phyloP scores from a whole-genome alignment of 2,797 vertebrate species.

The Caiman crocodilus region DNA sequence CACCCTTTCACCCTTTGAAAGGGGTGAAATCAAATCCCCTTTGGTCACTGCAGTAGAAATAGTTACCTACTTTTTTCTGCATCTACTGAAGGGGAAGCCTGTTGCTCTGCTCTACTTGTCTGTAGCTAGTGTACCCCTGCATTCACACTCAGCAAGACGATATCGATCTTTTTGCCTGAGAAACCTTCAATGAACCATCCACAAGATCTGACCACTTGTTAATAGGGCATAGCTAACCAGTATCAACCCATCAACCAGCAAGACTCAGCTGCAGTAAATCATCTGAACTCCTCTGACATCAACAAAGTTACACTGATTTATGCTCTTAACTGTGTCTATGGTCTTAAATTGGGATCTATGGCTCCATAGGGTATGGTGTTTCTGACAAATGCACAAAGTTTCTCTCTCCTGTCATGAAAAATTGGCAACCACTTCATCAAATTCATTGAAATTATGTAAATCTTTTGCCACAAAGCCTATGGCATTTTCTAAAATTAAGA shows the following conservation, averaged over 20 bases:
- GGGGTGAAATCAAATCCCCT: background rate
- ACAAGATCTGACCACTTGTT: constrained; percentile 27
- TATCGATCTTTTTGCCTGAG: too few relatives aligned
- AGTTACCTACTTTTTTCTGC: background rate
- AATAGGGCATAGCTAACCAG: background rate
- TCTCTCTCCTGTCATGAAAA: background rate
- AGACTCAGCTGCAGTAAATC: constrained; percentile 73
- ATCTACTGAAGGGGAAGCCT: background rate
- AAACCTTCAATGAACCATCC: too few relatives aligned
- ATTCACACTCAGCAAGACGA: background rate
- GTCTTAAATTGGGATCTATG: constrained; percentile 1
- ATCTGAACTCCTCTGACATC: constrained; percentile 42
- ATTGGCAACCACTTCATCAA: background rate
- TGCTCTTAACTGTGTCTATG: constrained; percentile 32
- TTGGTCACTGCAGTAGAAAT: background rate
- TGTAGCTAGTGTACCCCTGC: background rate
- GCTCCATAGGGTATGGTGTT: constrained; percentile 28
- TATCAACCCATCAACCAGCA: constrained; percentile 30
- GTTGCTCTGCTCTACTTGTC: rapidly evolving
- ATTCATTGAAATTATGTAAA: background rate
- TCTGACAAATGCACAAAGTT: constrained; percentile 13
- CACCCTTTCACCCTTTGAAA: background rate
- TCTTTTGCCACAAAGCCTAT: background rate
- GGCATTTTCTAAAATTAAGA: background rate
- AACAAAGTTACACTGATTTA: constrained; percentile 70